Evolutionary conservation across 1,140 invertebrate species (phyloP).

Genomic region (Odontomachus brunneus): DNA sequence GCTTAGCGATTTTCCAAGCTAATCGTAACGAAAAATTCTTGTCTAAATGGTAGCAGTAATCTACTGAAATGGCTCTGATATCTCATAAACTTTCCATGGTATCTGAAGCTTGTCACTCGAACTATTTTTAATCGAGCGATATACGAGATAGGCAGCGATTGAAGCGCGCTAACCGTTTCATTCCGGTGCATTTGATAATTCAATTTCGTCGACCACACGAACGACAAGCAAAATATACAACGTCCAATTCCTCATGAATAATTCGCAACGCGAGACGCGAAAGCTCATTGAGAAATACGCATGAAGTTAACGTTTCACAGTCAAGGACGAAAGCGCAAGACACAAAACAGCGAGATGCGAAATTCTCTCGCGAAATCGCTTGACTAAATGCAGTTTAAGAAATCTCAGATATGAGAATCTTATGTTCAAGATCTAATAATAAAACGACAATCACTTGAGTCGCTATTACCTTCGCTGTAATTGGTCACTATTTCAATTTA

Average conservation of each 20-base stretch:
- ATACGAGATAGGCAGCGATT: background rate
- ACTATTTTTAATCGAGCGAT: background rate
- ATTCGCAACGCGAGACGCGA: slow-evolving; percentile 3
- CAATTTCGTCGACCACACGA: background rate
- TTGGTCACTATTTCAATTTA: background rate
- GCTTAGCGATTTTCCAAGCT: background rate
- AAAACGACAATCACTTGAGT: background rate
- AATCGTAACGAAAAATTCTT: background rate
- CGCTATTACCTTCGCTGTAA: background rate
- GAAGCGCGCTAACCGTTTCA: background rate
- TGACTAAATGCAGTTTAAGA: background rate
- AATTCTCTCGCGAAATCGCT: too few relatives aligned
- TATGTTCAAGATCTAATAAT: background rate
- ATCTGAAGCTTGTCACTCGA: background rate
- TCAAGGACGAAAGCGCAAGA: background rate
- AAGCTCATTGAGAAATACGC: background rate
- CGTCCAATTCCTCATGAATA: slow-evolving; percentile 13
- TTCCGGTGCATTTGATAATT: background rate
- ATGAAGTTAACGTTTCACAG: slow-evolving; percentile 26
- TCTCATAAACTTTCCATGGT: background rate
- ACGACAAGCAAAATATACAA: background rate
- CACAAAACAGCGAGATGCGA: background rate
- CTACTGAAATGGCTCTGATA: slow-evolving; percentile 3
- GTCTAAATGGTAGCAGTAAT: too few relatives aligned
- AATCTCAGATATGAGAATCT: background rate